Evolutionary conservation across 2,888 invertebrate species (phyloP).

Genomic region (Philonicus albiceps): DNA sequence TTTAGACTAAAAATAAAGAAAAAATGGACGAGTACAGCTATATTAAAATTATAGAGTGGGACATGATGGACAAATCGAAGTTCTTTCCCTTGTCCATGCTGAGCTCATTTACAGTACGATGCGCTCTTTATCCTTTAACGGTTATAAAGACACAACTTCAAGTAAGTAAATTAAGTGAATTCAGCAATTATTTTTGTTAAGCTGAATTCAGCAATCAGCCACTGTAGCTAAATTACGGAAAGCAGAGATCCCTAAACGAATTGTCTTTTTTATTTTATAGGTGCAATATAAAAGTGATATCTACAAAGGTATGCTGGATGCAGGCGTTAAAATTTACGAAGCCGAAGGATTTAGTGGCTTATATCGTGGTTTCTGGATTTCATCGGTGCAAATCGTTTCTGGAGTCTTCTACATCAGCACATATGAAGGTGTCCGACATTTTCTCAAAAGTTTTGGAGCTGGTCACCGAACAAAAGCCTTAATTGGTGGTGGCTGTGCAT

Average conservation of each 20-base stretch:
- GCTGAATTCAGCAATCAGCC: too few relatives aligned
- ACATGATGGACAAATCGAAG: conserved; percentile 96
- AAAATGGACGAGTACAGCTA: conserved; percentile 60
- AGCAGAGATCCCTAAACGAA: background rate
- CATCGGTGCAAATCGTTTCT: conserved; percentile 84
- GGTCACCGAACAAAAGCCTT: conserved; percentile 71
- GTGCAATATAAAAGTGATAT: conserved; percentile 80
- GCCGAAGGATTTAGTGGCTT: conserved; percentile 86
- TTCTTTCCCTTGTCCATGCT: conserved; percentile 92
- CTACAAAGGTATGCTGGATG: conserved; percentile 88
- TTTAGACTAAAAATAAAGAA: conserved; percentile 9
- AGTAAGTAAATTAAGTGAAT: conserved; percentile 62
- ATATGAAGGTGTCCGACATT: conserved; percentile 88
- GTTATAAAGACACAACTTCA: conserved; percentile 95
- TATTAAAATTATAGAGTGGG: conserved; percentile 92
- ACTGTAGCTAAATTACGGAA: background rate
- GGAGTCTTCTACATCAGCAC: conserved; percentile 93
- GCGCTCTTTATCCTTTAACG: conserved; percentile 89
- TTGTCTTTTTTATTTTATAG: conserved; percentile 13
- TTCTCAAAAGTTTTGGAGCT: conserved; percentile 69
- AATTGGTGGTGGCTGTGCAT: conserved; percentile 89
- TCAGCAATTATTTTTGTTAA: too few relatives aligned
- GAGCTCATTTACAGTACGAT: conserved; percentile 70
- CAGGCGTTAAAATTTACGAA: conserved; percentile 84
- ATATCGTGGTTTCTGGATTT: conserved; percentile 95